These are phyloP conservation scores for Pseudomyrmex flavicornis DNA, from an alignment of 1,140 invertebrate genomes.

Conservation along the genomic window DNA sequence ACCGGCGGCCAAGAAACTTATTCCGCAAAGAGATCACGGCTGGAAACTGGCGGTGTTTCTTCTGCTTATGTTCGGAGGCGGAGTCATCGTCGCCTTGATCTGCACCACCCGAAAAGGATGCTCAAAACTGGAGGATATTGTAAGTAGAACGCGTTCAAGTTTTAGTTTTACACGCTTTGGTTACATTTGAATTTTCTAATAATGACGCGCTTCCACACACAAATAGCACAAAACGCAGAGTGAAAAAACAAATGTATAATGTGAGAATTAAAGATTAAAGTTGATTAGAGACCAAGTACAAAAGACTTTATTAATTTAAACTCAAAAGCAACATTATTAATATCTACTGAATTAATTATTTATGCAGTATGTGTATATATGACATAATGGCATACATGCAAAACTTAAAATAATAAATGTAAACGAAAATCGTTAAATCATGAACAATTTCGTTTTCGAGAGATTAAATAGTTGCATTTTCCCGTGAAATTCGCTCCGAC, in stretches of 20 bases:
- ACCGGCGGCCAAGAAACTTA: conserved; percentile 79
- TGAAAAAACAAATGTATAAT: no score
- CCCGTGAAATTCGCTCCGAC: conserved; percentile 24
- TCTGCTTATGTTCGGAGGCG: conserved; percentile 81
- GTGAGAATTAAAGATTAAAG: no score
- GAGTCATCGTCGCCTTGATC: conserved; percentile 82
- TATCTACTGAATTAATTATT: not conserved
- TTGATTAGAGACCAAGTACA: no score
- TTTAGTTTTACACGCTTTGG: not conserved
- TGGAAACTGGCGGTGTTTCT: conserved; percentile 83
- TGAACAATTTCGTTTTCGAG: conserved; percentile 17
- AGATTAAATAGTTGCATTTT: conserved; percentile 20
- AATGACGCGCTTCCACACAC: not conserved
- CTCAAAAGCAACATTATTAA: conserved; percentile 8
- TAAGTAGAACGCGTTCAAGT: conserved; percentile 73
- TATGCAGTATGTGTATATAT: not conserved
- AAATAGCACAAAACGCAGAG: no score
- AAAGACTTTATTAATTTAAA: not conserved
- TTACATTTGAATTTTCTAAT: not conserved
- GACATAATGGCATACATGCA: no score
- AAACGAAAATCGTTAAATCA: not conserved
- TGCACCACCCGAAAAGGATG: conserved; percentile 82
- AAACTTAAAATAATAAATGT: no score
- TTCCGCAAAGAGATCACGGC: conserved; percentile 81
- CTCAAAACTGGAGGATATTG: conserved; percentile 83